Evolutionary conservation across 2,797 vertebrate species (phyloP), one percentile per base, ranked within the genome.

Genomic region (Poeciliopsis gracilis): DNA sequence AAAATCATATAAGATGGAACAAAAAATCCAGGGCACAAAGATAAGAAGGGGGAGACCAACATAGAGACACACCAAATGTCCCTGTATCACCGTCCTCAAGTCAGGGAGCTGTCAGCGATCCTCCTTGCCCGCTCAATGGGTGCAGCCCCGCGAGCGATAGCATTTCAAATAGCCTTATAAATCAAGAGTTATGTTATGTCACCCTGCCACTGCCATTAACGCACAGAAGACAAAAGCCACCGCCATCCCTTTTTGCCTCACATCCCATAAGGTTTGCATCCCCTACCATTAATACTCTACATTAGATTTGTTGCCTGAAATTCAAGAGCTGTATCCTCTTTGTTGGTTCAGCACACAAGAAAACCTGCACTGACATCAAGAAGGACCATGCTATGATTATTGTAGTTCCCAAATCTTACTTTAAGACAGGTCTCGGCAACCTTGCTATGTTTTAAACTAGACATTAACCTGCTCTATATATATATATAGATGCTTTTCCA

Each of bases 121-220:
- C 91, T 90, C 91, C 87, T 87, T 55, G 84, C 86, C 89, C 85
- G 85, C 89, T 92, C 88, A 90, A 87, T 90, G 90, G 88, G 84
- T 85, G 88, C 85, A 84, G 90, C 86, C 91, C 93, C 90, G 76
- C 88, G 11, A 95, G 93, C 93, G 59, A 92, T 93, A 90, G 90
- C 89, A 90, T 95, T 94, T 95, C 91, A 93, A 94, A 93, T 93
- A 95, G 93, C 90, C 89, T 89, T 93, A 95, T 96, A 95, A 95
- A 96, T 95, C 95, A 95, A 90, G 82, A 92, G 92, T 94, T 93
- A 92, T 95, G 93, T 95, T 92, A 92, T 94, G 93, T 94, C 95
- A 94, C 90, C 90, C 87, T 89, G 91, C 85, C 90, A 91, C 89
- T 86, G 90, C 93, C 92, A 93, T 95, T 95, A 95, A 93, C 88